phyloP scores from a whole-genome alignment of 2,888 invertebrate species.

The Campoplex nolae region DNA sequence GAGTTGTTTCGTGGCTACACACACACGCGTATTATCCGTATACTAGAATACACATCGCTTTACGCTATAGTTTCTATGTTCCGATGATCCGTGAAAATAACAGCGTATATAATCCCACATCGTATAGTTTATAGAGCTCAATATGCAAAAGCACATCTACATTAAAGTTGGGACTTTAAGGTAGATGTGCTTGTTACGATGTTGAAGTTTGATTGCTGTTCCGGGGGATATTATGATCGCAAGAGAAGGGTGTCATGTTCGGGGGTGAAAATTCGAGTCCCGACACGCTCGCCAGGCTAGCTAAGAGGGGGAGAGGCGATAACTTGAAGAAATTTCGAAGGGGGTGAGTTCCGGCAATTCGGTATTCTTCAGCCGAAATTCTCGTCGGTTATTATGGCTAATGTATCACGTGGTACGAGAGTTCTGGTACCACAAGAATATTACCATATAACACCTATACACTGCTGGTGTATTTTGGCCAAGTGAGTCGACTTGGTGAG shows the following conservation, averaged over 20 bases:
- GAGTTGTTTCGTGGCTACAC: conserved; percentile 46
- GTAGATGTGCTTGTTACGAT: conserved; percentile 37
- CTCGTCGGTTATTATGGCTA: conserved; percentile 29
- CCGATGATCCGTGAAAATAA: conserved; percentile 39
- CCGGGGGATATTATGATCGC: conserved; percentile 37
- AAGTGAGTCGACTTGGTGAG: conserved; percentile 25
- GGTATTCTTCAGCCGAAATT: conserved; percentile 26
- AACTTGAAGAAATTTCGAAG: not conserved
- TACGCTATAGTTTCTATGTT: not conserved
- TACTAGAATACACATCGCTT: not conserved
- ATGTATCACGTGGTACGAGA: conserved; percentile 5
- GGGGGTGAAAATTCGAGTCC: conserved; percentile 34
- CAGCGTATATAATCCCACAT: conserved; percentile 37
- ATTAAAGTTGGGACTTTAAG: conserved; percentile 19
- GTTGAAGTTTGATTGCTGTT: conserved; percentile 60
- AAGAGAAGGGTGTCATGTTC: conserved; percentile 36
- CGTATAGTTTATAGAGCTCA: conserved; percentile 33
- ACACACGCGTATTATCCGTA: not conserved
- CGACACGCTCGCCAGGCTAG: conserved; percentile 28
- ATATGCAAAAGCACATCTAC: conserved; percentile 43
- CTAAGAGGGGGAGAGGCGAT: too few species aligned
- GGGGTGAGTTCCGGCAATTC: conserved; percentile 24
- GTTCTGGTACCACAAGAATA: not conserved
- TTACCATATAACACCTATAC: not conserved
- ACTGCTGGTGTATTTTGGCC: not conserved